Base-by-base conservation (phyloP, 2,113 vertebrate genomes). In the Thoracochromis brauschi region DNA sequence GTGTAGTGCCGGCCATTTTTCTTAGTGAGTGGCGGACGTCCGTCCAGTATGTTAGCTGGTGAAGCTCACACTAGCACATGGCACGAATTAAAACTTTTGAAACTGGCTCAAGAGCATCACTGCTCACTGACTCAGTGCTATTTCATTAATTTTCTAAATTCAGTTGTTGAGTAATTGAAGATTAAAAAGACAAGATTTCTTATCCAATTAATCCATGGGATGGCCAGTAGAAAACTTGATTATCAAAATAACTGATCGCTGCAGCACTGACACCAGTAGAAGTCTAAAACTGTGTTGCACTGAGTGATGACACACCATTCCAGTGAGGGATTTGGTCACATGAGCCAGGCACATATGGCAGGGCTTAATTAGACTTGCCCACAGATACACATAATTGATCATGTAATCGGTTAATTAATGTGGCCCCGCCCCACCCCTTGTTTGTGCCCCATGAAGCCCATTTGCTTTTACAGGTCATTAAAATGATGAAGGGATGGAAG, bases 361-460 rank as follows among this genome's bases (percentile, higher is more conserved):
- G 71, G 26, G 83, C 83, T 90, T 94, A 95, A 96, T 95, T 95
- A 94, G 88, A 87, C 73, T 90, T 88, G 84, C 89, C 90, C 87
- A 82, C 87, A 85, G 92, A 86, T 33, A 54, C 86, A 80, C 78
- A 75, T 93, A 95, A 95, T 95, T 95, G 93, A 95, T 96, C 91
- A 94, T 94, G 92, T 94, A 91, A 95, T 96, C 93, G 93, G 95
- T 96, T 93, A 89, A 94, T 95, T 89, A 91, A 91, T 89, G 85
- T 51, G 42, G 9, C 53, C 29, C 45, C 57, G 7, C 33, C 17
- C 71, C 68, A 51, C 53, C 65, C 51, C 83, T 87, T 79, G 84
- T 95, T 92, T 91, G 90, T 92, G 89, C 85, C 92, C 92, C 85
- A 85, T 91, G 83, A 93, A 94, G 87, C 89, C 88, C 91, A 92